A percentile compares a stretch with the other conserved stretches of the same genome.
Conservation (phyloP, 2,888 invertebrate genomes). For the Helicoverpa assulta region DNA sequence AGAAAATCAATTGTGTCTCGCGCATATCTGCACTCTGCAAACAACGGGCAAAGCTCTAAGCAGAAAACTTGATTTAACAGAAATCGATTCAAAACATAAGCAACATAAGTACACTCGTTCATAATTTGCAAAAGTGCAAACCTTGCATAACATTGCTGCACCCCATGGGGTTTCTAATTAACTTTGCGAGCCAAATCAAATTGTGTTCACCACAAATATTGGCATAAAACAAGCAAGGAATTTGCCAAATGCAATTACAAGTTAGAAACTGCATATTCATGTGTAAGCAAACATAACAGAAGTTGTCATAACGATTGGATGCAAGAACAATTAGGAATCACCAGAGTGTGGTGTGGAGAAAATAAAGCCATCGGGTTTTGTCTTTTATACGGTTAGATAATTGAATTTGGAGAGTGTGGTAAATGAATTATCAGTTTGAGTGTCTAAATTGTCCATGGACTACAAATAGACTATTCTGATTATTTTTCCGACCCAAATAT, state of each 20-base stretch:
- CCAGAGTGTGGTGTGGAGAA: not conserved
- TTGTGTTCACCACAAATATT: constrained; percentile 49
- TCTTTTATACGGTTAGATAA: constrained; percentile 12
- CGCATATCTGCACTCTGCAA: no score
- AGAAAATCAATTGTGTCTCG: no score
- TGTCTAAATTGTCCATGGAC: no score
- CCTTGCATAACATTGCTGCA: not conserved
- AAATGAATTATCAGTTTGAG: no score
- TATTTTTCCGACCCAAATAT: no score
- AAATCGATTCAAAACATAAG: not conserved
- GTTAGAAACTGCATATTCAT: constrained; percentile 60
- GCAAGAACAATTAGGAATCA: constrained; percentile 36
- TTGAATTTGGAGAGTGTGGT: not conserved
- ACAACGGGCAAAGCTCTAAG: no score
- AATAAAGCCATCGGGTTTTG: not conserved
- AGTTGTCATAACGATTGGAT: constrained; percentile 37
- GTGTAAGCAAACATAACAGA: constrained; percentile 31
- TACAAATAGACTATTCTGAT: no score
- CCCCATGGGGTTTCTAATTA: constrained; percentile 18
- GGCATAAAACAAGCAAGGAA: constrained; percentile 39
- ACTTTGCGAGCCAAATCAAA: constrained; percentile 44
- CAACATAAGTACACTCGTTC: not conserved
- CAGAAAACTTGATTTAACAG: no score
- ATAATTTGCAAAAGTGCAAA: not conserved
- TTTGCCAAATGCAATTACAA: constrained; percentile 58